Conservation (phyloP, 2,888 invertebrate species). For the Pediacus dermestoides region DNA sequence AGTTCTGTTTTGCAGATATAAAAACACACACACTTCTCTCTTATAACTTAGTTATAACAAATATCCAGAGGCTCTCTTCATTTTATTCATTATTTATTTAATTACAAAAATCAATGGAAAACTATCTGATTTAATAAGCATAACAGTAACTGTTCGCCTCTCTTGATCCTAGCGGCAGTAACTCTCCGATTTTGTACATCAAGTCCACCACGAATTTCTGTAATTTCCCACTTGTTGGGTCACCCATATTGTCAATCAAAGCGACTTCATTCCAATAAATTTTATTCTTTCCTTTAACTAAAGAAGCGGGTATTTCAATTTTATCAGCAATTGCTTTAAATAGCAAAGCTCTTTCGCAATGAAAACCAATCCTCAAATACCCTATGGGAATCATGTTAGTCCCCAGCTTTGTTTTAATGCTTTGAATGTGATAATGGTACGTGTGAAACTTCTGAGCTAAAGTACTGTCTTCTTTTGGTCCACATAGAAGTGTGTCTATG, state of each 20-base stretch:
- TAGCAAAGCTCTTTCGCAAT: constrained; percentile 53
- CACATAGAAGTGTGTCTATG: constrained; percentile 36
- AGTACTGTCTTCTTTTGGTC: constrained; percentile 27
- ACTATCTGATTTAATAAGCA: too few relatives aligned
- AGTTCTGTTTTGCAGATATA: too few relatives aligned
- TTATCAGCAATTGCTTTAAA: constrained; percentile 55
- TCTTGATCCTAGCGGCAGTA: constrained; percentile 46
- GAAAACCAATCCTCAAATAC: constrained; percentile 50
- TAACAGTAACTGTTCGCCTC: constrained; percentile 46
- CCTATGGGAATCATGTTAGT: constrained; percentile 54
- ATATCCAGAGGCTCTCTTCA: too few relatives aligned
- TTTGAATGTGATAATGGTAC: constrained; percentile 34
- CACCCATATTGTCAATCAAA: constrained; percentile 17
- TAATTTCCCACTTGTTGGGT: constrained; percentile 19
- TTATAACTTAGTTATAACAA: too few relatives aligned
- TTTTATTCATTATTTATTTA: background rate
- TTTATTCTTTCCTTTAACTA: constrained; percentile 43
- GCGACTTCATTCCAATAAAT: constrained; percentile 48
- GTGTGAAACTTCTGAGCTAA: constrained; percentile 33
- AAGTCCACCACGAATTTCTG: constrained; percentile 51
- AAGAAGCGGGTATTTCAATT: constrained; percentile 50
- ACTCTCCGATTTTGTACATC: constrained; percentile 47
- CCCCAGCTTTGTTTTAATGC: constrained; percentile 39
- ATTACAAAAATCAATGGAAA: background rate
- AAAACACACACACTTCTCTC: too few relatives aligned